These are phyloP conservation scores for Venturia canescens DNA, from an alignment of 1,140 invertebrate genomes.

Conservation along the genomic window DNA sequence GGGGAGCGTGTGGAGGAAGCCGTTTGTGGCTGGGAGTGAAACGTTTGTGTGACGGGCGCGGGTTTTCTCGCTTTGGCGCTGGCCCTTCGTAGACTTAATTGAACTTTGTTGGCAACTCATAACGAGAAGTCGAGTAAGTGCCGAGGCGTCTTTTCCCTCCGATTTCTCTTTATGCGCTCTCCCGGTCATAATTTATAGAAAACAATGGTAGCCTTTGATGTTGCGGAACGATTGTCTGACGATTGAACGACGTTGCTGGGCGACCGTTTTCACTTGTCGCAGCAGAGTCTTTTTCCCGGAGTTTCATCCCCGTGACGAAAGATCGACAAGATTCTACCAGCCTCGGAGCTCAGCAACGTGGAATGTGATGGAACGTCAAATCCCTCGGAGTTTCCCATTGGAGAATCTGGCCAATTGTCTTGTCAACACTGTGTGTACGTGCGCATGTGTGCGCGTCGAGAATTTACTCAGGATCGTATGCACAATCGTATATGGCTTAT, in stretches of 20 bases:
- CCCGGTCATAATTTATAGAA: conserved; percentile 75
- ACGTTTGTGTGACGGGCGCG: background rate
- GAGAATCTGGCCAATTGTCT: background rate
- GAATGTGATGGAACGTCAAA: too few relatives aligned
- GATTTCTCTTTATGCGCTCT: conserved; percentile 37
- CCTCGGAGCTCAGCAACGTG: too few relatives aligned
- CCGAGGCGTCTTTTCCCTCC: conserved; percentile 29
- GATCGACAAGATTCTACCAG: too few relatives aligned
- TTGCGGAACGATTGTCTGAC: conserved; percentile 70
- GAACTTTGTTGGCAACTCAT: conserved; percentile 77
- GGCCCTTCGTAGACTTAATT: conserved; percentile 72
- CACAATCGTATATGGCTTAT: too few relatives aligned
- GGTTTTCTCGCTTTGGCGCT: conserved; percentile 37
- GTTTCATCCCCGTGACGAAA: background rate
- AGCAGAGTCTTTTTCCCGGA: background rate
- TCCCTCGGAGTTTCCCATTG: too few relatives aligned
- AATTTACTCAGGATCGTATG: background rate
- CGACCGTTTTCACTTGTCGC: background rate
- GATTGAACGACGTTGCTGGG: conserved; percentile 43
- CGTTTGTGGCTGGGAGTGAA: conserved; percentile 57
- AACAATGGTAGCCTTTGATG: conserved; percentile 76
- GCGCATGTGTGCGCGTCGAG: background rate
- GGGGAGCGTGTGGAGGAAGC: conserved; percentile 68
- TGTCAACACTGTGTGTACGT: too few relatives aligned
- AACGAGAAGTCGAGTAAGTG: conserved; percentile 76